These are phyloP conservation scores for Protobothrops mucrosquamatus DNA, from an alignment of 2,113 vertebrate genomes.

Conservation along the genomic window DNA sequence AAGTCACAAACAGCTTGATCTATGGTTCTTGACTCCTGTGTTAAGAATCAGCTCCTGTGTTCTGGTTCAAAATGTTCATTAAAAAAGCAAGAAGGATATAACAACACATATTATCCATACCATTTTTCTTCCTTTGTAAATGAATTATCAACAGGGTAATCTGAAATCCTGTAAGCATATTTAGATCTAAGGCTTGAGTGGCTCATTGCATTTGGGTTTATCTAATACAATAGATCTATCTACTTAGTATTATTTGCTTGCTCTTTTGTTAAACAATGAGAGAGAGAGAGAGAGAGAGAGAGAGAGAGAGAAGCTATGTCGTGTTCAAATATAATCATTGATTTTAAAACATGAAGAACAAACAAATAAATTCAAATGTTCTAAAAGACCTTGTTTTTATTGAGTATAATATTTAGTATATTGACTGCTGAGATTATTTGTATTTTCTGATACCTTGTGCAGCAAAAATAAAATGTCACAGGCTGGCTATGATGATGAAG, in stretches of 20 bases:
- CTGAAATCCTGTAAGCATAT: neutral
- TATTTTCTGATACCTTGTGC: neutral
- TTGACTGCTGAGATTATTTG: neutral
- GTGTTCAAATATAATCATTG: neutral
- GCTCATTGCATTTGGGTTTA: neutral
- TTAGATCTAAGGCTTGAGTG: neutral
- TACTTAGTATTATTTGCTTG: neutral
- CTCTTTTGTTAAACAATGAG: neutral
- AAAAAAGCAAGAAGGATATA: neutral
- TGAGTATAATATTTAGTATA: neutral
- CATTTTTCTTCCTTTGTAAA: neutral
- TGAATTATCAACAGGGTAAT: neutral
- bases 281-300: neutral
- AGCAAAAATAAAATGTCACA: slow-evolving; percentile 17
- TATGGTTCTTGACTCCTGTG: neutral
- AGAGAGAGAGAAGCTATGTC: neutral
- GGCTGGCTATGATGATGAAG: slow-evolving; percentile 19
- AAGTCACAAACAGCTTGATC: neutral
- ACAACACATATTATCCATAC: neutral
- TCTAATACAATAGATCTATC: neutral
- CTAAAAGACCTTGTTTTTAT: neutral
- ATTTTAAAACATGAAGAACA: neutral
- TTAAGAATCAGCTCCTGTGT: neutral
- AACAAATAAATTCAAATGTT: neutral
- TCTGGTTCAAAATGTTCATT: neutral